phyloP scores from a whole-genome alignment of 1,140 invertebrate genomes.

The Aporrectodea caliginosa region DNA sequence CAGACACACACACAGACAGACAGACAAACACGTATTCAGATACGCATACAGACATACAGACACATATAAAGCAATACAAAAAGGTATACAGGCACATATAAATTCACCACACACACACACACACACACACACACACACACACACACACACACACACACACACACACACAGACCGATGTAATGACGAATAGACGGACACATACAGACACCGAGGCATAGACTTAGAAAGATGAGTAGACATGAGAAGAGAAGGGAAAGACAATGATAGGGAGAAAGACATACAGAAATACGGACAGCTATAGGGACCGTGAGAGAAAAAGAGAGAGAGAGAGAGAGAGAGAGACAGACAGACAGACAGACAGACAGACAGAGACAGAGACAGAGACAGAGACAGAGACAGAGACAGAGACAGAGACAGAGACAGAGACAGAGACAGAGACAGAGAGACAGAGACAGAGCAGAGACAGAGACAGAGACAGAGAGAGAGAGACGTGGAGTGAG shows the following conservation, averaged over 20 bases:
- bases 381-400: not conserved
- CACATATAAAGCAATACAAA: not conserved
- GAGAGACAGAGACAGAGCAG: not conserved
- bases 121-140: not conserved
- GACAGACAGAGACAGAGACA: not conserved
- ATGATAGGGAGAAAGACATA: not conserved
- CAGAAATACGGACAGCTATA: not conserved
- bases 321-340: constrained; percentile 1
- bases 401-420: not conserved
- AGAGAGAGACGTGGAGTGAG: not conserved
- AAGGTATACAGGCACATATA: not conserved
- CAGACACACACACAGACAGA: not conserved
- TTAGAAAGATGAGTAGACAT: not conserved
- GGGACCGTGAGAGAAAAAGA: not conserved
- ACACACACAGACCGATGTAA: not conserved
- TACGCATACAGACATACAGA: not conserved
- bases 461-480: not conserved
- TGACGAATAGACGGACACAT: not conserved
- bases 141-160: not conserved
- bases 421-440: not conserved
- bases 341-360: not conserved
- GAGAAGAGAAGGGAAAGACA: not conserved
- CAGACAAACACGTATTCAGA: not conserved
- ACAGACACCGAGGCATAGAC: not conserved
- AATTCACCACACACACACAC: not conserved